phyloP scores from a whole-genome alignment of 2,888 invertebrate species.

The Caenorhabditis uteleia region DNA sequence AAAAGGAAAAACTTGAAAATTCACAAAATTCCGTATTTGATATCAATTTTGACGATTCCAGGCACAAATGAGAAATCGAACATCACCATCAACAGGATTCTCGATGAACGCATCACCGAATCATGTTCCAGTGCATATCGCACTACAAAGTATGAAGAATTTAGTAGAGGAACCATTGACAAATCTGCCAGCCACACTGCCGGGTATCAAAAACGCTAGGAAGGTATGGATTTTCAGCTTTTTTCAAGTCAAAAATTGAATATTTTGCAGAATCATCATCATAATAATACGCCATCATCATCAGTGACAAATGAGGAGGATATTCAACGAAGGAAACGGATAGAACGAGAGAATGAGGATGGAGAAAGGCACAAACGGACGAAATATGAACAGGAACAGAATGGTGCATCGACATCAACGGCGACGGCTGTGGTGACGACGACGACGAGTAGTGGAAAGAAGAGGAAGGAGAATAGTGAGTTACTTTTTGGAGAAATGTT shows the following conservation, averaged over 20 bases:
- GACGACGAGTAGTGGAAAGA: no score
- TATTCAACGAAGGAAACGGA: constrained; percentile 1
- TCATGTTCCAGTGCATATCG: constrained; percentile 26
- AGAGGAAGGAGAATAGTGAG: no score
- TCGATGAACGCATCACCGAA: constrained; percentile 20
- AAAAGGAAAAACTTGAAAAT: neutral
- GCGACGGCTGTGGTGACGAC: no score
- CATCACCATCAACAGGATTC: constrained; percentile 4
- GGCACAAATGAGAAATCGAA: constrained; percentile 17
- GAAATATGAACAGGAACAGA: no score
- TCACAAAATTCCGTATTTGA: neutral
- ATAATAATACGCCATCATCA: constrained; percentile 1
- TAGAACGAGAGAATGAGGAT: neutral
- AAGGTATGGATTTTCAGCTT: neutral
- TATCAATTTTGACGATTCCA: constrained; percentile 6
- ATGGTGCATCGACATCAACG: no score
- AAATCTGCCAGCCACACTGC: neutral
- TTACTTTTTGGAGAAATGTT: no score
- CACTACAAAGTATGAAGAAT: constrained; percentile 31
- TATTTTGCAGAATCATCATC: neutral
- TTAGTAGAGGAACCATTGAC: constrained; percentile 18
- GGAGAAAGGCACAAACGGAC: neutral
- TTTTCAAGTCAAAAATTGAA: neutral
- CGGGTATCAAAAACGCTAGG: neutral
- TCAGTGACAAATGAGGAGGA: neutral